Evolutionary conservation across 2,113 vertebrate species (phyloP).

Genomic region (Daphoenositta chrysoptera): DNA sequence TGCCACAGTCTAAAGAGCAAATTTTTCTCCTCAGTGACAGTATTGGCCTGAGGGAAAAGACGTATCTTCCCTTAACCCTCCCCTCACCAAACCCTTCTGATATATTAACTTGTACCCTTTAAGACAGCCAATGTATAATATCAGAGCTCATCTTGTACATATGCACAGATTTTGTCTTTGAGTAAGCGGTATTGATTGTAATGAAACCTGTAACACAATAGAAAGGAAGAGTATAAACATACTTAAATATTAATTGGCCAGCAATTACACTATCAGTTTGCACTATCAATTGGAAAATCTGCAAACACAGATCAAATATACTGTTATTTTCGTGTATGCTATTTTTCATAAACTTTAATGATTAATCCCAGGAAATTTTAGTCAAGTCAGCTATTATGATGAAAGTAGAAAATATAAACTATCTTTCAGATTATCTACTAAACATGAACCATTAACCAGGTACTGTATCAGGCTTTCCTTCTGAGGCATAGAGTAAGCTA

Average conservation of each 20-base stretch:
- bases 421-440: not conserved
- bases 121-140: not conserved
- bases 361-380: not conserved
- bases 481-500: not conserved
- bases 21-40: not conserved
- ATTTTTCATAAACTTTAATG: not conserved
- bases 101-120: not conserved
- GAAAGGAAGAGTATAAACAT: not conserved
- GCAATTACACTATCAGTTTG: not conserved
- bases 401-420: not conserved
- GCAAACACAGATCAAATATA: not conserved
- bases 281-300: not conserved
- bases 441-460: not conserved
- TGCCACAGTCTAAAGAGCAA: not conserved
- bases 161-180: accelerated
- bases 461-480: not conserved
- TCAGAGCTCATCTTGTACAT: not conserved
- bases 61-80: not conserved
- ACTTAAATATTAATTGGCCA: not conserved
- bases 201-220: not conserved
- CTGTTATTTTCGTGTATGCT: not conserved
- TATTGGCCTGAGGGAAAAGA: not conserved
- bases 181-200: not conserved
- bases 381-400: not conserved
- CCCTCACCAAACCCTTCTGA: not conserved